phyloP scores from a whole-genome alignment of 2,888 invertebrate genomes.

The Polymixis flavicincta region DNA sequence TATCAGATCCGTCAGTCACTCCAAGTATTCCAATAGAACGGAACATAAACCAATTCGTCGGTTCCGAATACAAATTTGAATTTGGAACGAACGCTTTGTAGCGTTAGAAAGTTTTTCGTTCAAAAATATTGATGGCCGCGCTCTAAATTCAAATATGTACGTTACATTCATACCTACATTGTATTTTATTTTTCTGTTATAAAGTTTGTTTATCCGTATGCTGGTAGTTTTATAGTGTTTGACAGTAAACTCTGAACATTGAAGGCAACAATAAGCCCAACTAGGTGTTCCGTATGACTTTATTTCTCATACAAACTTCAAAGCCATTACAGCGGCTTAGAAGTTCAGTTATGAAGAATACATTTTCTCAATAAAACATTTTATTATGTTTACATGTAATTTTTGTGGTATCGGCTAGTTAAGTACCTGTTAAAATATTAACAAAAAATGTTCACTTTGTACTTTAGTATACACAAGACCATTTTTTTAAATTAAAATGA shows the following conservation, averaged over 20 bases:
- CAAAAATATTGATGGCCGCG: constrained; percentile 64
- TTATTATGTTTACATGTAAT: background rate
- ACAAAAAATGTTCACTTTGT: background rate
- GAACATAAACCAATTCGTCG: constrained; percentile 61
- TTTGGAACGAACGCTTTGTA: constrained; percentile 64
- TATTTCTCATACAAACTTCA: constrained; percentile 14
- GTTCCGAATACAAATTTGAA: constrained; percentile 64
- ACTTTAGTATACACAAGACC: background rate
- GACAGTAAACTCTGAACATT: background rate
- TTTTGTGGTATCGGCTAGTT: background rate
- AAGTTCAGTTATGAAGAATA: background rate
- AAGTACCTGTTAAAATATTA: background rate
- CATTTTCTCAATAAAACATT: background rate
- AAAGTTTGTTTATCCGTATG: constrained; percentile 24
- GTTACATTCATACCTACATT: constrained; percentile 42
- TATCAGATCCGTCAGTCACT: constrained; percentile 45
- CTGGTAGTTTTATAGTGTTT: constrained; percentile 17
- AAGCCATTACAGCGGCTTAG: background rate
- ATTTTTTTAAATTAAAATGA: background rate
- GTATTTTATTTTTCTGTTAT: constrained; percentile 45
- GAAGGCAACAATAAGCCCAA: constrained; percentile 16
- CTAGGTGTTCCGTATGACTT: constrained; percentile 1
- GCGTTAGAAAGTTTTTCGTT: constrained; percentile 63
- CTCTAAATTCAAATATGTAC: constrained; percentile 60
- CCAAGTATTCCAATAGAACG: constrained; percentile 55